These are phyloP conservation scores for Acanthis flammea DNA, from an alignment of 2,797 vertebrate genomes.

Conservation along the genomic window DNA sequence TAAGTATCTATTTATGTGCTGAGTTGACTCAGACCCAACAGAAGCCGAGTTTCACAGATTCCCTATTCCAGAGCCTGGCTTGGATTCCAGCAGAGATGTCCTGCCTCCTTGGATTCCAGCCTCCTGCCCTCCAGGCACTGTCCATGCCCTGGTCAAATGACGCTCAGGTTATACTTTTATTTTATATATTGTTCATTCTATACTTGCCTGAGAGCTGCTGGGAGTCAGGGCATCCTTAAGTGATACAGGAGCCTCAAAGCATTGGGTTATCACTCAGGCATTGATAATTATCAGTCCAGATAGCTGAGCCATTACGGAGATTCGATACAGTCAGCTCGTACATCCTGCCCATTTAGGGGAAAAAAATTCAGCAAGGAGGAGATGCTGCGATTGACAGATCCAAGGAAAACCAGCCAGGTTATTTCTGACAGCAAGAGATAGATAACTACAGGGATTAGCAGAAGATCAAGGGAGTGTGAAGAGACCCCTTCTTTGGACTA, in stretches of 20 bases:
- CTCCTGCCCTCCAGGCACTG: background rate
- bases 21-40: background rate
- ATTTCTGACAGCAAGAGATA: background rate
- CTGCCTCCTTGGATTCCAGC: no score
- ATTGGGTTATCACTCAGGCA: background rate
- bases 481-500: background rate
- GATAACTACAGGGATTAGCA: background rate
- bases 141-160: background rate
- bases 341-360: constrained; percentile 45
- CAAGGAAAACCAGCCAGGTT: background rate
- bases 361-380: constrained; percentile 14
- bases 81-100: background rate
- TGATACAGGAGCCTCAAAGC: background rate
- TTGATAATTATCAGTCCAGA: constrained; percentile 12
- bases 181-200: background rate
- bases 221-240: background rate
- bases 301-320: background rate
- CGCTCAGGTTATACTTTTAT: accelerated
- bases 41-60: background rate
- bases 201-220: background rate
- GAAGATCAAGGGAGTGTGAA: background rate
- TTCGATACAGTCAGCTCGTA: background rate
- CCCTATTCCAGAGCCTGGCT: background rate
- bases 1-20: background rate
- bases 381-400: background rate